Evolutionary conservation across 2,113 vertebrate genomes (phyloP).

Genomic region (Puntigrus tetrazona): DNA sequence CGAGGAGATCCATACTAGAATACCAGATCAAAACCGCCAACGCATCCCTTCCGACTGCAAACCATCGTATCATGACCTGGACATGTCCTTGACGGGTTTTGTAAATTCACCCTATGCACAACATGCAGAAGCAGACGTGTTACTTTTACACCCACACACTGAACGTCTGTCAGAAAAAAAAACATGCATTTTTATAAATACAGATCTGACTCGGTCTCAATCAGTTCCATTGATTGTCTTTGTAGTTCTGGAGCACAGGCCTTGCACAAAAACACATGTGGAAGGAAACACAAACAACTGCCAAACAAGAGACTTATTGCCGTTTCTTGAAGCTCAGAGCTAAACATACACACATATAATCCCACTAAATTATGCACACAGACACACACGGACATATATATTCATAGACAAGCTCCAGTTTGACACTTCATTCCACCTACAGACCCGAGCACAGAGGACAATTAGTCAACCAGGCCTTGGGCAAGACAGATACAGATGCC

Average conservation of each 20-base stretch:
- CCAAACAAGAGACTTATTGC: constrained; percentile 1
- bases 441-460: constrained; percentile 26
- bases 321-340: constrained; percentile 9
- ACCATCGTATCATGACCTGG: background rate
- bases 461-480: constrained; percentile 39
- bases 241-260: constrained; percentile 5
- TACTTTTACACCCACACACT: constrained; percentile 18
- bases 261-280: constrained; percentile 25
- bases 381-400: constrained; percentile 5
- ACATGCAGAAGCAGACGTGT: constrained; percentile 4
- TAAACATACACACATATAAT: background rate
- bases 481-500: constrained; percentile 27
- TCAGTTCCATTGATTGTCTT: constrained; percentile 50
- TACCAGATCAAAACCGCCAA: background rate
- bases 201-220: constrained; percentile 43
- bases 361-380: constrained; percentile 17
- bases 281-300: background rate
- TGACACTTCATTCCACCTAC: constrained; percentile 32
- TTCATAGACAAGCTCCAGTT: constrained; percentile 28
- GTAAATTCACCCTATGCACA: background rate
- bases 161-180: constrained; percentile 9
- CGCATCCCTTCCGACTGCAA: background rate
- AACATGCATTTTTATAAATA: constrained; percentile 20
- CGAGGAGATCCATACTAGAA: background rate
- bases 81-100: background rate